Conservation (phyloP, 2,888 invertebrate species). For the Pachycephus smyrnensis region DNA sequence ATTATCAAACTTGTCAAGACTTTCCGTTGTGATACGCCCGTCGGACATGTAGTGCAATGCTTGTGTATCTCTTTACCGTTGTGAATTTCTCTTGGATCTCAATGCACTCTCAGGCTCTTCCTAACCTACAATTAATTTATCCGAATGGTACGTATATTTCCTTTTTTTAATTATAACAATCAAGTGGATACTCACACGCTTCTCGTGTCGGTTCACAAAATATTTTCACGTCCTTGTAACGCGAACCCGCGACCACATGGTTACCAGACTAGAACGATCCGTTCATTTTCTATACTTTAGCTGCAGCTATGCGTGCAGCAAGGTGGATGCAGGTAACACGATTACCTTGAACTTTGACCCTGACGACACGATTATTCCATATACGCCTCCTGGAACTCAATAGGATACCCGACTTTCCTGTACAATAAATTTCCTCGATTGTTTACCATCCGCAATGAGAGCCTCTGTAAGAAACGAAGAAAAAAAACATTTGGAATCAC, state of each 20-base stretch:
- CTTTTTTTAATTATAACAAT: background rate
- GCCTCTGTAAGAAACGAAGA: background rate
- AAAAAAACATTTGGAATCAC: background rate
- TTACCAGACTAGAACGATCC: slow-evolving; percentile 32
- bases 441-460: background rate
- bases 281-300: background rate
- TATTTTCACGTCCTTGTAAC: slow-evolving; percentile 26
- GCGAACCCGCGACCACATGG: slow-evolving; percentile 19
- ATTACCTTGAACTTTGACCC: background rate
- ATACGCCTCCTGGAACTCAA: background rate
- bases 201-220: background rate
- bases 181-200: background rate
- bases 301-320: background rate
- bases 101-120: background rate
- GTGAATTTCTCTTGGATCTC: background rate
- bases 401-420: background rate
- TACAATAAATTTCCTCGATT: background rate
- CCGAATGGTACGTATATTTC: background rate
- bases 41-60: background rate
- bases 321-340: background rate
- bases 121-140: background rate
- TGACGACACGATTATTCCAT: background rate
- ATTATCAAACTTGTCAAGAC: background rate
- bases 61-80: background rate
- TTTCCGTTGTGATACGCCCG: background rate